Conservation (phyloP, 2,113 vertebrate species). For the Bubo scandiacus region DNA sequence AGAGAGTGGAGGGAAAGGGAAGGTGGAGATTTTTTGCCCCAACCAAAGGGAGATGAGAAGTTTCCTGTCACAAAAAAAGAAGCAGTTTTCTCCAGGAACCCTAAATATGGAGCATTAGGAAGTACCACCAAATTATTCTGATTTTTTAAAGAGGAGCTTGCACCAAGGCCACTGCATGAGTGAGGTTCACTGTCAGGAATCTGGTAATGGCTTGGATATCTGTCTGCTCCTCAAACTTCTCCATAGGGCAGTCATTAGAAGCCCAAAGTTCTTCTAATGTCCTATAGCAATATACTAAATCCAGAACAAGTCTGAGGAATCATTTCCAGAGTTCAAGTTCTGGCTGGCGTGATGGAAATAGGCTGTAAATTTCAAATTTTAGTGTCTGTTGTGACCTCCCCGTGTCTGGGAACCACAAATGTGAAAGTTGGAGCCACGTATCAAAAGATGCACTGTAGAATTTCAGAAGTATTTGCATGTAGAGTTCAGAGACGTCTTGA, state of each 20-base stretch:
- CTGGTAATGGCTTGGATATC: not conserved
- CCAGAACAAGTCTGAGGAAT: not conserved
- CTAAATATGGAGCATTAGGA: not conserved
- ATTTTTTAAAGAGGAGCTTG: not conserved
- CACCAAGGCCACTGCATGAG: not conserved
- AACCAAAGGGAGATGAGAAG: not conserved
- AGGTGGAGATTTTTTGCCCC: not conserved
- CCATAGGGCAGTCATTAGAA: not conserved
- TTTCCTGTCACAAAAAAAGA: not conserved
- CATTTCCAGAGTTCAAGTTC: not conserved
- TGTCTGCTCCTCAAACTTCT: not conserved
- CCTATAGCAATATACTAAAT: not conserved
- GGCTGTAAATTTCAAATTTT: not conserved
- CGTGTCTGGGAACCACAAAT: not conserved
- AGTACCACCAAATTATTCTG: not conserved
- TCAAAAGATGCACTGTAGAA: accelerated
- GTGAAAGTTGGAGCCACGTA: not conserved
- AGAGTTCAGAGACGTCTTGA: not conserved
- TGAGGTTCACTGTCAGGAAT: not conserved
- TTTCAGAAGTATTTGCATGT: not conserved
- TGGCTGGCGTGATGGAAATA: not conserved
- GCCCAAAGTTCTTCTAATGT: not conserved
- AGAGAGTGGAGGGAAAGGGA: not conserved
- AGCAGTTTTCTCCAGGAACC: not conserved
- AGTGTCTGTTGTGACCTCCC: not conserved